phyloP scores from a whole-genome alignment of 2,888 invertebrate species.

The Melanophora roralis region DNA sequence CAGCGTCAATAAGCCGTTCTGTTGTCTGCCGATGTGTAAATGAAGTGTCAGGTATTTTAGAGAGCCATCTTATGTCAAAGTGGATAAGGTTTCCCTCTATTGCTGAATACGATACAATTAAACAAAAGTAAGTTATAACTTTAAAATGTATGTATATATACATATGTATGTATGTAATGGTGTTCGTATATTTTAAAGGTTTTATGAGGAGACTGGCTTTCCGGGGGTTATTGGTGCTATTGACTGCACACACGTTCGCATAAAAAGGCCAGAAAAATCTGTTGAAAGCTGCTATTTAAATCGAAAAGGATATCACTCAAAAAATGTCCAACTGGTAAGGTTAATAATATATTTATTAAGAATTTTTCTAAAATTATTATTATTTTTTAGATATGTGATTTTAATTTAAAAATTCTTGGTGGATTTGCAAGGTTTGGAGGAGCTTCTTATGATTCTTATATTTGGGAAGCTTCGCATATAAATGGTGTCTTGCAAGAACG shows the following conservation, averaged over 20 bases:
- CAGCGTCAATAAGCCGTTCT: too few relatives aligned
- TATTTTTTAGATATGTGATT: constrained; percentile 12
- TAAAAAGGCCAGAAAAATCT: not conserved
- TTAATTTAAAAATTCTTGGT: constrained; percentile 10
- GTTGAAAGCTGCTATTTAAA: constrained; percentile 18
- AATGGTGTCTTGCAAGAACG: not conserved
- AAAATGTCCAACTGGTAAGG: constrained; percentile 10
- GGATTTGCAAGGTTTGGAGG: constrained; percentile 12
- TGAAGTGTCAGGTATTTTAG: too few relatives aligned
- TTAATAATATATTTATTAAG: not conserved
- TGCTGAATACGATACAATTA: not conserved
- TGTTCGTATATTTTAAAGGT: not conserved
- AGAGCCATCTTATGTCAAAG: too few relatives aligned
- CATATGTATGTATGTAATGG: not conserved
- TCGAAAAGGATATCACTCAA: not conserved
- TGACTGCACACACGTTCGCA: not conserved
- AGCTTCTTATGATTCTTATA: not conserved
- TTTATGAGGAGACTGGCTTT: constrained; percentile 3
- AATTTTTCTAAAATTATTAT: too few relatives aligned
- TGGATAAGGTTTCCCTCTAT: not conserved
- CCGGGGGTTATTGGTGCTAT: not conserved
- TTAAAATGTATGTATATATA: not conserved
- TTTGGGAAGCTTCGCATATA: constrained; percentile 6
- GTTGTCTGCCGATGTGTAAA: too few relatives aligned
- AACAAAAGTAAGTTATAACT: not conserved